Evolutionary conservation across 2,888 invertebrate species (phyloP).

Genomic region (Phania funesta): DNA sequence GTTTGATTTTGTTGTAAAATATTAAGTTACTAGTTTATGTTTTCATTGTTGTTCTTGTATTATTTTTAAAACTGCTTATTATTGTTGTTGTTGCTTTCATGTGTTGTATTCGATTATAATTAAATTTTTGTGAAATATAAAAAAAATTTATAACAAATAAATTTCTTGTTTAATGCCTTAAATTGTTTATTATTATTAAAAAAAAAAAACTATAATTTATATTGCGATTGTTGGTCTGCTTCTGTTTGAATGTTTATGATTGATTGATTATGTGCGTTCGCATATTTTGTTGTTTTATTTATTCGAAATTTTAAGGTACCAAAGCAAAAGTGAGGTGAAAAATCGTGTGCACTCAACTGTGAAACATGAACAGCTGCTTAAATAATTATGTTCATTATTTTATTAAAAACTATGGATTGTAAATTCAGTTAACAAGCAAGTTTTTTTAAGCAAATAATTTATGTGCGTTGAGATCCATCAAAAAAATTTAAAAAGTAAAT

Average conservation of each 20-base stretch:
- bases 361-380: conserved; percentile 43
- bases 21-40: too few species aligned
- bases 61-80: too few species aligned
- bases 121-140: too few species aligned
- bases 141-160: too few species aligned
- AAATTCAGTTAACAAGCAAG: conserved; percentile 4
- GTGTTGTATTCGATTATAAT: too few species aligned
- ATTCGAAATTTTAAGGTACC: not conserved
- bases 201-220: too few species aligned
- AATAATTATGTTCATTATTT: not conserved
- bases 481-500: not conserved
- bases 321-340: conserved; percentile 43
- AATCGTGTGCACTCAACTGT: conserved; percentile 63
- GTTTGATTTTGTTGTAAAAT: too few species aligned
- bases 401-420: not conserved
- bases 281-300: not conserved
- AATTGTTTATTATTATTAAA: too few species aligned
- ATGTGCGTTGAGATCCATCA: not conserved
- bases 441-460: conserved; percentile 23
- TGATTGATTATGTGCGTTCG: not conserved
- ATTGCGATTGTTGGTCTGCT: conserved; percentile 21
- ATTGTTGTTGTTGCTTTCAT: too few species aligned
- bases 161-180: too few species aligned
- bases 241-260: not conserved
- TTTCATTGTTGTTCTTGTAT: too few species aligned